Percentiles rank a stretch among this genome's conserved stretches.
Evolutionary conservation across 2,113 vertebrate genomes (phyloP).

Genomic region (Microtus richardsoni): DNA sequence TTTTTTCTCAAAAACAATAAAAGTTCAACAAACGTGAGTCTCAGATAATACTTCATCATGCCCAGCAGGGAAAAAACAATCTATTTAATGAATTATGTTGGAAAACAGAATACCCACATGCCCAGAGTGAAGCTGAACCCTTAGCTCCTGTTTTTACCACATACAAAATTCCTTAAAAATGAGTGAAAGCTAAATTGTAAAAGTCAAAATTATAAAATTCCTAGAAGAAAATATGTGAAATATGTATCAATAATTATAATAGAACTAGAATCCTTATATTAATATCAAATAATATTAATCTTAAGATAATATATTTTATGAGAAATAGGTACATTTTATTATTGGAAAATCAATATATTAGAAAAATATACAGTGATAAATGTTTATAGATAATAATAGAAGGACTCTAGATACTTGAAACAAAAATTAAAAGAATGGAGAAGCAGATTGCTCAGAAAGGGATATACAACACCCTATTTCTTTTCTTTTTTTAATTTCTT

Average conservation of each 20-base stretch:
- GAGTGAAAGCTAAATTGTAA: neutral
- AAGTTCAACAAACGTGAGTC: neutral
- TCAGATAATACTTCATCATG: neutral
- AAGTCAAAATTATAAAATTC: neutral
- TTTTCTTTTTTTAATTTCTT: too few relatives aligned
- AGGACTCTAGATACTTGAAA: neutral
- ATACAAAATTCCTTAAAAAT: neutral
- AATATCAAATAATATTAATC: neutral
- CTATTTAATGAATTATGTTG: neutral
- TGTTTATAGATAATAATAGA: neutral
- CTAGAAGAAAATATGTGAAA: neutral
- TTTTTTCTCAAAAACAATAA: constrained; percentile 34
- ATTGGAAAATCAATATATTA: constrained; percentile 26
- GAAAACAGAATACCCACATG: neutral
- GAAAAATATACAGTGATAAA: neutral
- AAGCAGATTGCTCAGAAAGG: neutral
- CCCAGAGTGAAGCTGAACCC: neutral
- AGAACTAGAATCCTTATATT: neutral
- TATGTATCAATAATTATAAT: neutral
- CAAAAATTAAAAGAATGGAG: constrained; percentile 5
- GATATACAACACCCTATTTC: neutral
- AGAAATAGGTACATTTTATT: neutral
- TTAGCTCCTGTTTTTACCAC: neutral
- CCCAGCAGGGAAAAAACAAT: neutral
- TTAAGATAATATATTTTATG: neutral